Percentiles rank a stretch among this genome's conserved stretches.
Evolutionary conservation across 1,140 invertebrate genomes (phyloP).

Genomic region (Euwallacea fornicatus): DNA sequence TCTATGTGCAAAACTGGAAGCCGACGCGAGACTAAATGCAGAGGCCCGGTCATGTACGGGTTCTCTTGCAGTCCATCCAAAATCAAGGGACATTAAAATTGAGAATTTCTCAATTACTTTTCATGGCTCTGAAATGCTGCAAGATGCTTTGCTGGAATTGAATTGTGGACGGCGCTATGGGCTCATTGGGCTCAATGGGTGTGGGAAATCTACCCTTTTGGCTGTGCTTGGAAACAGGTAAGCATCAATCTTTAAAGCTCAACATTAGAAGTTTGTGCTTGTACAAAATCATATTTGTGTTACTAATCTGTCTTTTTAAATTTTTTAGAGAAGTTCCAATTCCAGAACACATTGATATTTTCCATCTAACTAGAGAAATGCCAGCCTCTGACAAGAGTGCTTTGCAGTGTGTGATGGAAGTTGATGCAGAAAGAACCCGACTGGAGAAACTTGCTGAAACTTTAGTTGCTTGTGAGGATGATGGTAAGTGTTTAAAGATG

Average conservation of each 20-base stretch:
- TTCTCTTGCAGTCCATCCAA: slow-evolving; percentile 89
- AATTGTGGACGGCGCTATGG: slow-evolving; percentile 97
- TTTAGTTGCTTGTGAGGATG: slow-evolving; percentile 83
- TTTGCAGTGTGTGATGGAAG: slow-evolving; percentile 96
- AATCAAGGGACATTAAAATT: slow-evolving; percentile 95
- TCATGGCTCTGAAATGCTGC: slow-evolving; percentile 93
- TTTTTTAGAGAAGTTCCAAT: slow-evolving; percentile 84
- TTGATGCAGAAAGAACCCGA: slow-evolving; percentile 90
- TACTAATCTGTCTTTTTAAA: neutral
- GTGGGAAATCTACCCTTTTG: slow-evolving; percentile 94
- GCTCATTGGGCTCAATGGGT: slow-evolving; percentile 94
- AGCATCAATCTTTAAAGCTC: neutral
- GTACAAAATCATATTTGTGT: neutral
- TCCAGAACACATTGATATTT: slow-evolving; percentile 97
- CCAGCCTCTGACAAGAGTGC: slow-evolving; percentile 92
- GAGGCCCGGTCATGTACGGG: slow-evolving; percentile 94
- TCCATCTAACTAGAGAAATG: slow-evolving; percentile 95
- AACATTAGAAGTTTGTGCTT: no score
- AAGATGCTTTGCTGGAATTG: slow-evolving; percentile 94
- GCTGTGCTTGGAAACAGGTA: slow-evolving; percentile 83
- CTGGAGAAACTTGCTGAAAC: slow-evolving; percentile 93
- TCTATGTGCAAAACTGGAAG: slow-evolving; percentile 84
- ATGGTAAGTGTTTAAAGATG: slow-evolving; percentile 57
- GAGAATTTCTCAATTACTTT: slow-evolving; percentile 97
- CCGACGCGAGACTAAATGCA: slow-evolving; percentile 87